Conservation (phyloP, 2,797 vertebrate species). For the Thripadectes ignobilis region DNA sequence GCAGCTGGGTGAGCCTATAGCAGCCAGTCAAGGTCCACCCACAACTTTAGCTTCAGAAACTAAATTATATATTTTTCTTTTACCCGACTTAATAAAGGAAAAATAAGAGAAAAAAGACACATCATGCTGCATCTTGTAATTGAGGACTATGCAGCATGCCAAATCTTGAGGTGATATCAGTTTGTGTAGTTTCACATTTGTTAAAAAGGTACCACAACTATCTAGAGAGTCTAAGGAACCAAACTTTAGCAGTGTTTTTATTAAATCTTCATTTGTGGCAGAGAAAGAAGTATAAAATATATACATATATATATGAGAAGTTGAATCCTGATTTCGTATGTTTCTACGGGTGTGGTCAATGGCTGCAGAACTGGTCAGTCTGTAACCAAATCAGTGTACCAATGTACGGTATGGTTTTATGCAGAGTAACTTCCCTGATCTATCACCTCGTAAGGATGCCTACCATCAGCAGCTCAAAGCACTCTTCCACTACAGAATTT, state of each 20-base stretch:
- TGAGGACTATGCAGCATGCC: neutral
- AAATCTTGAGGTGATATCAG: neutral
- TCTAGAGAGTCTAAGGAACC: neutral
- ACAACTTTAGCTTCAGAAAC: neutral
- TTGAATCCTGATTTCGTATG: neutral
- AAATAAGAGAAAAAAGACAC: accelerated
- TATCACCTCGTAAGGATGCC: neutral
- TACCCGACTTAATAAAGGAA: neutral
- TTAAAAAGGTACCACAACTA: neutral
- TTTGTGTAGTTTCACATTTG: neutral
- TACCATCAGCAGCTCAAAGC: neutral
- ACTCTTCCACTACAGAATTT: neutral
- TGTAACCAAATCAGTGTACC: neutral
- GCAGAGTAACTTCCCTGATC: neutral
- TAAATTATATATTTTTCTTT: neutral
- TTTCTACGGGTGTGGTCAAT: neutral
- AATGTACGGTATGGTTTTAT: neutral
- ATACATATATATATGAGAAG: neutral
- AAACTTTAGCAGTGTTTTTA: neutral
- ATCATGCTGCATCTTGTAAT: neutral
- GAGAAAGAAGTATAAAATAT: neutral
- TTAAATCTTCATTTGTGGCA: neutral
- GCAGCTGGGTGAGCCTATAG: neutral
- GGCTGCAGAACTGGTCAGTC: neutral
- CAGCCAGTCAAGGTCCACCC: neutral